Evolutionary conservation across 2,888 invertebrate genomes (phyloP).

Genomic region (Xiphydria camelus): DNA sequence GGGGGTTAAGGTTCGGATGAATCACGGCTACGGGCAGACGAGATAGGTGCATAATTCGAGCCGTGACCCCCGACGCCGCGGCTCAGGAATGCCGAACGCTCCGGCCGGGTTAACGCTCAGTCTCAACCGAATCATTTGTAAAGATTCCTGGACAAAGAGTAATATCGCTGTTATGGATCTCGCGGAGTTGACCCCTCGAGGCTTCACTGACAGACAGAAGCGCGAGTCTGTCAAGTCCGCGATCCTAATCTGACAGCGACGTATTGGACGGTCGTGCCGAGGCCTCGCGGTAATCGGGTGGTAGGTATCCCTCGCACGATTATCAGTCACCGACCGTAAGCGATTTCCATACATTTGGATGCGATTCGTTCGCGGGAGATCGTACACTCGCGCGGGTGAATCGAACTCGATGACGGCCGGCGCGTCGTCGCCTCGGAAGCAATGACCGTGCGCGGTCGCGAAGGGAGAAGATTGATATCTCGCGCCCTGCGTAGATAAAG

Average conservation of each 20-base stretch:
- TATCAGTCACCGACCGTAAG: constrained; percentile 41
- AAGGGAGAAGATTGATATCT: too few relatives aligned
- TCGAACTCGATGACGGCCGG: too few relatives aligned
- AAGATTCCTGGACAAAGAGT: constrained; percentile 51
- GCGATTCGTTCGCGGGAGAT: too few relatives aligned
- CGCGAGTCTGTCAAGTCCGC: constrained; percentile 55
- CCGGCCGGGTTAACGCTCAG: too few relatives aligned
- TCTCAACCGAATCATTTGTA: constrained; percentile 53
- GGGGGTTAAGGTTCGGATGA: too few relatives aligned
- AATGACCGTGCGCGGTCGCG: too few relatives aligned
- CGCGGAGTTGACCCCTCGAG: constrained; percentile 41
- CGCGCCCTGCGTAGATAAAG: too few relatives aligned
- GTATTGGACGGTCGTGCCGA: constrained; percentile 43
- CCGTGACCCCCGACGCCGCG: constrained; percentile 24
- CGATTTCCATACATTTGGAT: constrained; percentile 45
- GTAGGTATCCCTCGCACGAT: constrained; percentile 34
- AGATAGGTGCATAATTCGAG: constrained; percentile 39
- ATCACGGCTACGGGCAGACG: constrained; percentile 21
- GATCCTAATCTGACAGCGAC: constrained; percentile 57
- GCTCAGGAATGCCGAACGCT: constrained; percentile 38
- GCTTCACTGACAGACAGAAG: constrained; percentile 53
- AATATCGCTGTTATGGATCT: constrained; percentile 44
- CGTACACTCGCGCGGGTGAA: too few relatives aligned
- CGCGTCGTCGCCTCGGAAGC: too few relatives aligned
- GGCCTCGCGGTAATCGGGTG: constrained; percentile 30